phyloP scores from a whole-genome alignment of 2,797 vertebrate species.

The Muscicapa striata region DNA sequence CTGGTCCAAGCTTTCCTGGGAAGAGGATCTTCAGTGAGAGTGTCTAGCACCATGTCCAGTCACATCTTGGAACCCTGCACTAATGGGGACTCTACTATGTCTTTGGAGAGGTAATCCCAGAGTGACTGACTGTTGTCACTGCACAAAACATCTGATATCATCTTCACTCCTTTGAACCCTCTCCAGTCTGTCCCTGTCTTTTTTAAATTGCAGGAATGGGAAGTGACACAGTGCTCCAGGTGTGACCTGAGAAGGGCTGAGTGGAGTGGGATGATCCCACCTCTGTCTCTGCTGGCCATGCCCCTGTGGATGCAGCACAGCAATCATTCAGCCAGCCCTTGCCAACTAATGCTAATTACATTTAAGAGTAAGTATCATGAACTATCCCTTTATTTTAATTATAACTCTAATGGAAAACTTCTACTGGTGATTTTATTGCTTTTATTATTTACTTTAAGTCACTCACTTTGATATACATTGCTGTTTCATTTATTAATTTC shows the following conservation, averaged over 20 bases:
- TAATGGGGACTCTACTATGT: not conserved
- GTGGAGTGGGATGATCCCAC: too few species aligned
- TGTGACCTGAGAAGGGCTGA: not conserved
- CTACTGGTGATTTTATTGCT: not conserved
- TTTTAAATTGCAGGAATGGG: not conserved
- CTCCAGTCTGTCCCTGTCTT: not conserved
- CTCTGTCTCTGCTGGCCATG: not conserved
- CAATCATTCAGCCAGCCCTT: not conserved
- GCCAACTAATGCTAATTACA: slow-evolving; percentile 20
- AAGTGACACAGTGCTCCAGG: not conserved
- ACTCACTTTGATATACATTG: not conserved
- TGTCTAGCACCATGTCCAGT: too few species aligned
- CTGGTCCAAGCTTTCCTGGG: not conserved
- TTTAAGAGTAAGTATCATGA: not conserved
- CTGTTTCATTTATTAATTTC: not conserved
- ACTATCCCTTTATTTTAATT: slow-evolving; percentile 31
- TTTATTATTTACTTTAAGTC: slow-evolving; percentile 48
- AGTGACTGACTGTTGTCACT: not conserved
- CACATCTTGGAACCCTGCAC: not conserved
- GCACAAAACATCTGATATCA: not conserved
- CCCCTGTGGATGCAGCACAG: not conserved
- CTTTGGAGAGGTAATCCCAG: not conserved
- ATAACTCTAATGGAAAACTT: slow-evolving; percentile 10
- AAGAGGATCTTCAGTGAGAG: not conserved
- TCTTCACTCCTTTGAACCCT: not conserved